Conservation (phyloP, 1,140 invertebrate species). For the Ceratoteleas bidentatus region DNA sequence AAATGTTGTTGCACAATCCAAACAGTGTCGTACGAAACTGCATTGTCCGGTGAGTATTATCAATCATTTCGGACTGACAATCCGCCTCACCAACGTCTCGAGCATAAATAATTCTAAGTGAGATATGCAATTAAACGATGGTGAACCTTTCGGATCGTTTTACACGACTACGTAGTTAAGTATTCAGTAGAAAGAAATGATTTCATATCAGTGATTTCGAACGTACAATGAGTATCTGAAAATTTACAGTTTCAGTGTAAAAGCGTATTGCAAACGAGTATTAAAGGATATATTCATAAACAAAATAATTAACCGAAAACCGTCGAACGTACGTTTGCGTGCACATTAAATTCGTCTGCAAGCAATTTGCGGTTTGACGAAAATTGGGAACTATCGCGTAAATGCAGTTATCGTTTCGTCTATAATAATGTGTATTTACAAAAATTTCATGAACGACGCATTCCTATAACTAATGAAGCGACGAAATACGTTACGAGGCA, state of each 20-base stretch:
- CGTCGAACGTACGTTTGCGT: neutral
- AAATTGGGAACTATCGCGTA: conserved; percentile 35
- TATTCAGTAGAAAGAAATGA: conserved; percentile 20
- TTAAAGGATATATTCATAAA: neutral
- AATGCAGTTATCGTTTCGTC: conserved; percentile 45
- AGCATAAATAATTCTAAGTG: conserved; percentile 36
- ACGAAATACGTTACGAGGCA: conserved; percentile 31
- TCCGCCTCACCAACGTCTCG: conserved; percentile 8
- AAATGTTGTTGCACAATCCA: conserved; percentile 37
- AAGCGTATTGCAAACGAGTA: neutral
- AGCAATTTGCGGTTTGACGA: conserved; percentile 19
- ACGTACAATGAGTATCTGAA: too few species aligned
- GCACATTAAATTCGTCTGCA: conserved; percentile 24
- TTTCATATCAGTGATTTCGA: neutral
- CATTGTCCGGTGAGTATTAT: conserved; percentile 2
- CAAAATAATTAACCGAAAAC: conserved; percentile 14
- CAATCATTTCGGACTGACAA: conserved; percentile 14
- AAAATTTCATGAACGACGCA: conserved; percentile 58
- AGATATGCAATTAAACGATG: conserved; percentile 24
- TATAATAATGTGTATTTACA: conserved; percentile 72
- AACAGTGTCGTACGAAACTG: conserved; percentile 9
- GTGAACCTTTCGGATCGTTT: conserved; percentile 10
- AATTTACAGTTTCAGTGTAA: conserved; percentile 9
- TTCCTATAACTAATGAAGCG: conserved; percentile 53
- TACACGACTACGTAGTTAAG: conserved; percentile 3